These are phyloP conservation scores for Platyrinchus mystaceus DNA, from an alignment of 2,797 vertebrate genomes.

Conservation along the genomic window DNA sequence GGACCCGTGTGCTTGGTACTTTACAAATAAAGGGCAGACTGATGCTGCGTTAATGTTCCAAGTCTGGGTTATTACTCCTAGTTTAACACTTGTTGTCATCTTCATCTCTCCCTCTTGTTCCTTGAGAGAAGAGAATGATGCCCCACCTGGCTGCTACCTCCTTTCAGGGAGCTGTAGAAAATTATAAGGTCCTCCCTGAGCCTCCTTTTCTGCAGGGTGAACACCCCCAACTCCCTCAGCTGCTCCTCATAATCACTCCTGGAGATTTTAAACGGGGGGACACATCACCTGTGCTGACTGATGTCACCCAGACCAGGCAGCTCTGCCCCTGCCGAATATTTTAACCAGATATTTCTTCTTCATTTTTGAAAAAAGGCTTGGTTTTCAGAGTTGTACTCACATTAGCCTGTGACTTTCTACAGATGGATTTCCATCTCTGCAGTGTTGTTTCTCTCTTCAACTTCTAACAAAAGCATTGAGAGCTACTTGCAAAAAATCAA, in stretches of 20 bases:
- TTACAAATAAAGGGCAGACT: not conserved
- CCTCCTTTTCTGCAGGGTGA: not conserved
- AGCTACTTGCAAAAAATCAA: not conserved
- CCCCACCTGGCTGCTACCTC: rapidly evolving
- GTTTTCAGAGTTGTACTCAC: not conserved
- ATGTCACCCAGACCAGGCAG: not conserved
- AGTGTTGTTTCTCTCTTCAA: not conserved
- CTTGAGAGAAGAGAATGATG: rapidly evolving
- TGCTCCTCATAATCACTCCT: not conserved
- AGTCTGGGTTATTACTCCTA: not conserved
- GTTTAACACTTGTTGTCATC: not conserved
- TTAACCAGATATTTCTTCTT: not conserved
- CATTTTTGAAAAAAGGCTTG: not conserved
- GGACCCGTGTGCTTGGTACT: not conserved
- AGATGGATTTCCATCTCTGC: not conserved
- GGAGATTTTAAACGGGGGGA: not conserved
- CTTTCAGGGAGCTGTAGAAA: not conserved
- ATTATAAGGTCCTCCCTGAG: not conserved
- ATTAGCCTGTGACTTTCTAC: not conserved
- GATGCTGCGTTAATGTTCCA: not conserved
- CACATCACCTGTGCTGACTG: not conserved
- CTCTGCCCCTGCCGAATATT: not conserved
- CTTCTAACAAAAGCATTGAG: not conserved
- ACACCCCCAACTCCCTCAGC: not conserved
- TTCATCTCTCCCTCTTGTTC: not conserved